Conservation (phyloP, 1,140 invertebrate genomes). For the Galleria mellonella region DNA sequence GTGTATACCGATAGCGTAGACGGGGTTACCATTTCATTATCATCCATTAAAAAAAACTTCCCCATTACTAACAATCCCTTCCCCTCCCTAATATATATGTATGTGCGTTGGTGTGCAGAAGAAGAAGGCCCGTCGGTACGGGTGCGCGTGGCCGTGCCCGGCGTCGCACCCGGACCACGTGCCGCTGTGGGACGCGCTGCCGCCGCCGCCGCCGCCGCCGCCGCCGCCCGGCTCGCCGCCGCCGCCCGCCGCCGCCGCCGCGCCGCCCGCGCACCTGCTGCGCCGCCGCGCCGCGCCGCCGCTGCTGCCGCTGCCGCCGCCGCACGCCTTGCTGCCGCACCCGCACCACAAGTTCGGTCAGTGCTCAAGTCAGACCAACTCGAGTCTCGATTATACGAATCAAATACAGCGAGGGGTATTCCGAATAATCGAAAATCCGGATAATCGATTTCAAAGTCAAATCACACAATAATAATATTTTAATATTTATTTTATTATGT, state of each 20-base stretch:
- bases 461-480: too few relatives aligned
- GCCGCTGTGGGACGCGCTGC: constrained; percentile 61
- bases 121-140: constrained; percentile 28
- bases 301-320: neutral
- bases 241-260: constrained; percentile 8
- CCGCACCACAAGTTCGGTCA: constrained; percentile 12
- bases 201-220: constrained; percentile 48
- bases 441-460: too few relatives aligned
- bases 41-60: too few relatives aligned
- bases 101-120: constrained; percentile 14
- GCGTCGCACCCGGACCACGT: constrained; percentile 54
- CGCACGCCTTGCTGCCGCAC: neutral
- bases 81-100: too few relatives aligned
- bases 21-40: too few relatives aligned
- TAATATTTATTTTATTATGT: too few relatives aligned
- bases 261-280: neutral
- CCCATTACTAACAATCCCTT: too few relatives aligned
- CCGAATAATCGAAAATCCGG: too few relatives aligned
- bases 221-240: constrained; percentile 20
- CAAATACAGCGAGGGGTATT: too few relatives aligned
- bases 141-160: constrained; percentile 57
- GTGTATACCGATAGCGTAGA: too few relatives aligned
- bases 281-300: neutral
- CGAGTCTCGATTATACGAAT: too few relatives aligned
- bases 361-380: too few relatives aligned